Evolutionary conservation across 2,888 invertebrate species (phyloP).

Genomic region (Cremastinae sp.): DNA sequence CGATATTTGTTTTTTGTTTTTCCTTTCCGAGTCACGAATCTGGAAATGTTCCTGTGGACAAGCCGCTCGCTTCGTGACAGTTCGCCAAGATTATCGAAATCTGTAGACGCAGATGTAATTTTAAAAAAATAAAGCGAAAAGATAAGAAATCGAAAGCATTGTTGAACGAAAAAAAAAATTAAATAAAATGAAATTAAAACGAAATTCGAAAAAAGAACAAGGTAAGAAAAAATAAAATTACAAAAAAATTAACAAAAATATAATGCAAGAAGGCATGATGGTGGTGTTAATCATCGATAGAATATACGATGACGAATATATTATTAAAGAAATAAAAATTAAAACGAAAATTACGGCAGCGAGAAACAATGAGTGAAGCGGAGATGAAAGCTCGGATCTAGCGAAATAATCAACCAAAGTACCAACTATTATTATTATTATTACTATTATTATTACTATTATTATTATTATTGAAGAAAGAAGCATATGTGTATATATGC

Average conservation of each 20-base stretch:
- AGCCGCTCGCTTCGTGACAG: constrained; percentile 27
- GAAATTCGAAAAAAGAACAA: constrained; percentile 8
- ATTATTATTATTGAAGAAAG: constrained; percentile 74
- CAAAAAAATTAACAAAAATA: constrained; percentile 21
- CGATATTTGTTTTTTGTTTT: constrained; percentile 7
- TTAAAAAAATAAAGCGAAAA: constrained; percentile 3
- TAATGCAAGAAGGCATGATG: constrained; percentile 27
- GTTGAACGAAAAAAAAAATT: constrained; percentile 29
- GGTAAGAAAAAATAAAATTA: constrained; percentile 16
- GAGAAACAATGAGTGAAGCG: constrained; percentile 62
- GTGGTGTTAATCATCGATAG: constrained; percentile 1
- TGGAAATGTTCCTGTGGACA: constrained; percentile 44
- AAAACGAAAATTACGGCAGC: constrained; percentile 47
- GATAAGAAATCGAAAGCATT: constrained; percentile 18
- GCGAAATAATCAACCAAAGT: constrained; percentile 86
- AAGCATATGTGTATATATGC: constrained; percentile 64
- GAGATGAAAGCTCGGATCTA: constrained; percentile 80
- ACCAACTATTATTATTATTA: constrained; percentile 84
- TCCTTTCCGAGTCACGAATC: constrained; percentile 38
- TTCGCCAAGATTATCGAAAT: constrained; percentile 43
- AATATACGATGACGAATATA: constrained; percentile 53
- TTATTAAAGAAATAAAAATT: constrained; percentile 33
- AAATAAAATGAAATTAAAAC: constrained; percentile 6
- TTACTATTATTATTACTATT: constrained; percentile 80
- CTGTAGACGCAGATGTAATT: neutral